Evolutionary conservation across 2,888 invertebrate genomes (phyloP).

Genomic region (Machimus rusticus): DNA sequence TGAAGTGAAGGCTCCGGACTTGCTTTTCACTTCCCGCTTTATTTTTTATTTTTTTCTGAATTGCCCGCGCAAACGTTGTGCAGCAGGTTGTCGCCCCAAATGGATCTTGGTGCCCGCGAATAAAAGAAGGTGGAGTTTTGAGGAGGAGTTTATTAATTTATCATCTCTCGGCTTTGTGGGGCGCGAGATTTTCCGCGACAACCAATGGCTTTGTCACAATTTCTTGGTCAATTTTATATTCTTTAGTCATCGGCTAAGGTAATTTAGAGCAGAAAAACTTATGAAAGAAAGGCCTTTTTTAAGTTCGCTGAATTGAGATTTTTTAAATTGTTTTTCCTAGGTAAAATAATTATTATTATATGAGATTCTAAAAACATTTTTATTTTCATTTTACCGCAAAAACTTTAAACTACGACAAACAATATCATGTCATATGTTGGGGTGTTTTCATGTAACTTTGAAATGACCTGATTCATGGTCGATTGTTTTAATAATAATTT

Average conservation of each 20-base stretch:
- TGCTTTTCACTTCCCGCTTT: conserved; percentile 20
- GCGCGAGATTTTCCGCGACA: neutral
- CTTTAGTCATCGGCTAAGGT: neutral
- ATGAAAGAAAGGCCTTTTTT: neutral
- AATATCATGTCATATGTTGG: too few species aligned
- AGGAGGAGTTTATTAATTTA: conserved; percentile 30
- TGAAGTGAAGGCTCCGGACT: conserved; percentile 28
- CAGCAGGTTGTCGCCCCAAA: conserved; percentile 15
- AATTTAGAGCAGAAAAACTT: neutral
- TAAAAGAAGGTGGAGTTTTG: conserved; percentile 23
- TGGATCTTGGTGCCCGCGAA: neutral
- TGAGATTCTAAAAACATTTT: too few species aligned
- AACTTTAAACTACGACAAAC: too few species aligned
- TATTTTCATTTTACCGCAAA: too few species aligned
- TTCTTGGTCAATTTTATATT: neutral
- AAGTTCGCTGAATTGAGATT: neutral
- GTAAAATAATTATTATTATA: too few species aligned
- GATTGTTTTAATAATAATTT: too few species aligned
- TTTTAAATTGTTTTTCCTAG: too few species aligned
- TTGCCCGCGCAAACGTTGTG: neutral
- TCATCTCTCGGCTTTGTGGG: neutral
- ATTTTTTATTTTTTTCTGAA: neutral
- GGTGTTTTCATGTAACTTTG: too few species aligned
- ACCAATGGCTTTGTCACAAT: neutral
- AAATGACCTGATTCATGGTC: too few species aligned